Evolutionary conservation across 2,113 vertebrate genomes (phyloP), one percentile per base, ranked within the genome.

Genomic region (Barnardius zonarius): DNA sequence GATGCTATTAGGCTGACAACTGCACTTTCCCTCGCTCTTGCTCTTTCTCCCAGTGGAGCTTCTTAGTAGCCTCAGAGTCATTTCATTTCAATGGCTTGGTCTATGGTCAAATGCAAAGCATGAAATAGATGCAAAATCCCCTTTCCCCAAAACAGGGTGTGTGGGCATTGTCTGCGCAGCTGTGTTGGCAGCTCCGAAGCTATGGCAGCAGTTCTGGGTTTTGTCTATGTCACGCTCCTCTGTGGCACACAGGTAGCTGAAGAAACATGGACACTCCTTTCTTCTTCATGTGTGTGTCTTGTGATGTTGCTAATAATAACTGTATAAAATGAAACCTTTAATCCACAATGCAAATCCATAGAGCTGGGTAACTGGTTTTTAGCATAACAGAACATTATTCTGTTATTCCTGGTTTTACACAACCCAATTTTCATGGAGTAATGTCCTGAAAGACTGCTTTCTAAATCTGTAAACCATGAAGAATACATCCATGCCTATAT

Each of bases 81-180:
- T 90, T 97, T 95, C 43, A 10, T 92, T 89, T 95, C 87, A 75
- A 11, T 95, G 64, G n/a, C 69, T 94, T 92, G 54, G 35, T 94
- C 79, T 87, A 8, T 54, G 92, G 83, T 59, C 61, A 86, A 90
- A 90, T 43, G 63, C 61, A 92, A 87, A 73, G 9, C 8, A 59
- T 27, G 63, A 79, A 91, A 46, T 11, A 72, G 25, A 76, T 83
- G 66, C 75, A 77, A 84, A 92, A 86, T 64, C 13, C 39, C 55
- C 28, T 68, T 68, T 93, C 83, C 94, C 41, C 74, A 57, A 80
- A 88, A 76, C 88, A 52, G 23, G 67, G 19, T 48, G 15, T 6
- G 10, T 75, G 43, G 51, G 55, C 49, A 30, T 43, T 68, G 20
- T 63, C 72, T 63, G 28, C 28, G 73, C 46, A n/a, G 33, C 52